Percentiles rank a stretch among this genome's conserved stretches.
Conservation (phyloP, 2,888 invertebrate genomes). For the Lucinisca nassula region DNA sequence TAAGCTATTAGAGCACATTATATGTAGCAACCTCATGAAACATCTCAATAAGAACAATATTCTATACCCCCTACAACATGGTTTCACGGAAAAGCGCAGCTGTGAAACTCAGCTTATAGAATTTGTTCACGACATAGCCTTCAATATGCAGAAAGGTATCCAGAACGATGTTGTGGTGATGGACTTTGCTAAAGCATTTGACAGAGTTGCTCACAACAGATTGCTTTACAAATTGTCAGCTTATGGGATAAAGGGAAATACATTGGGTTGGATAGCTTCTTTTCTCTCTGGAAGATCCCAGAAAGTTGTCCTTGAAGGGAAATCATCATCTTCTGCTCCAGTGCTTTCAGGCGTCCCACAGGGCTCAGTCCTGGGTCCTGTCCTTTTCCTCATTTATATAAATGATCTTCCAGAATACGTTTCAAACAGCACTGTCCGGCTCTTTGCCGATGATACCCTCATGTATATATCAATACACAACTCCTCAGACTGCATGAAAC, state of each 20-base stretch:
- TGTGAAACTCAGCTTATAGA: conserved; percentile 2
- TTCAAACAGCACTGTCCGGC: no score
- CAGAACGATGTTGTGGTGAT: conserved; percentile 1
- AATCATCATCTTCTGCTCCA: no score
- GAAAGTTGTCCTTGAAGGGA: not conserved
- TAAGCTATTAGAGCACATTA: conserved; percentile 1
- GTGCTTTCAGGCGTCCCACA: not conserved
- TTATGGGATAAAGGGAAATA: not conserved
- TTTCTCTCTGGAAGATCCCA: not conserved
- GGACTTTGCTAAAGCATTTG: not conserved
- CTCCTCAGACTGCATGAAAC: no score
- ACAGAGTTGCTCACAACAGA: not conserved
- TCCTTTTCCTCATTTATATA: not conserved
- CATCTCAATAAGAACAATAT: not conserved
- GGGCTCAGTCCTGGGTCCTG: not conserved
- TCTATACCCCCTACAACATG: not conserved
- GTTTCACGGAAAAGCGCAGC: not conserved
- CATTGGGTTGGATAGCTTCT: no score
- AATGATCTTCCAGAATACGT: not conserved
- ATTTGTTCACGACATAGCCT: not conserved
- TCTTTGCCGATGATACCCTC: no score
- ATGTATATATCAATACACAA: no score
- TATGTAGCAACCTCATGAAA: not conserved
- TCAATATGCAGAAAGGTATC: not conserved
- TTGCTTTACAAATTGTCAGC: not conserved